Evolutionary conservation across 2,888 invertebrate species (phyloP).

Genomic region (Mesorhabditis spiculigera): DNA sequence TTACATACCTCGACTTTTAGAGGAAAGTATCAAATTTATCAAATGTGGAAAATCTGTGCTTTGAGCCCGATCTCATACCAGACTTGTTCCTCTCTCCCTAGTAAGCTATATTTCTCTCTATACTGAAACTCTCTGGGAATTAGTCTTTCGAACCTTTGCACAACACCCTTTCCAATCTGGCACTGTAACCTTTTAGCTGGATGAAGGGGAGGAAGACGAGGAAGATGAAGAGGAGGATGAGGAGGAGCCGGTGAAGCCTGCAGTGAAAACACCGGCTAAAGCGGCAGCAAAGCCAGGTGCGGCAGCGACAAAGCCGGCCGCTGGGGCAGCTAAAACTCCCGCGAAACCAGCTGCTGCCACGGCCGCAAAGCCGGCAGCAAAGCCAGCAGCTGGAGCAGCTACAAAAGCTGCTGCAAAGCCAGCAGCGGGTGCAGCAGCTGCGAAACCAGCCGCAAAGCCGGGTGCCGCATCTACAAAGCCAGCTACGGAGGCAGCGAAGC

Average conservation of each 20-base stretch:
- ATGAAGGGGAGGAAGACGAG: constrained; percentile 11
- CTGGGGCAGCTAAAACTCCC: background rate
- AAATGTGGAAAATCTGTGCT: too few species aligned
- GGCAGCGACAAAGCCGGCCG: background rate
- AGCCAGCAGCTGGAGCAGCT: too few species aligned
- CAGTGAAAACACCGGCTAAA: constrained; percentile 1
- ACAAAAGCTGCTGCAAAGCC: constrained; percentile 5
- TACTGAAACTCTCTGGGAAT: too few species aligned
- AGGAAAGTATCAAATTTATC: too few species aligned
- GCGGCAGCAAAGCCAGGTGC: background rate
- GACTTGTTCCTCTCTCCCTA: too few species aligned
- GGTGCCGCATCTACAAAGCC: background rate
- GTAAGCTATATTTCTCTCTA: too few species aligned
- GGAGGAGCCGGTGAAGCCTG: constrained; percentile 6
- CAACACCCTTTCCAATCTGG: background rate
- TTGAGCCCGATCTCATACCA: too few species aligned
- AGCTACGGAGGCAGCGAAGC: background rate
- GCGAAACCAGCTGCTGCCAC: background rate
- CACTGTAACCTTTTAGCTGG: background rate
- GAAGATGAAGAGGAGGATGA: constrained; percentile 15
- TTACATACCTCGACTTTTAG: too few species aligned
- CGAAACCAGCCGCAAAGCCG: background rate
- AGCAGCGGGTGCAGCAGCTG: background rate
- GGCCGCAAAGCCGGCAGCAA: background rate
- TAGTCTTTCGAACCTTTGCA: background rate